A percentile compares a stretch with the other conserved stretches of the same genome.
Evolutionary conservation across 2,113 vertebrate genomes (phyloP).

Genomic region (Cranoglanis bouderius): DNA sequence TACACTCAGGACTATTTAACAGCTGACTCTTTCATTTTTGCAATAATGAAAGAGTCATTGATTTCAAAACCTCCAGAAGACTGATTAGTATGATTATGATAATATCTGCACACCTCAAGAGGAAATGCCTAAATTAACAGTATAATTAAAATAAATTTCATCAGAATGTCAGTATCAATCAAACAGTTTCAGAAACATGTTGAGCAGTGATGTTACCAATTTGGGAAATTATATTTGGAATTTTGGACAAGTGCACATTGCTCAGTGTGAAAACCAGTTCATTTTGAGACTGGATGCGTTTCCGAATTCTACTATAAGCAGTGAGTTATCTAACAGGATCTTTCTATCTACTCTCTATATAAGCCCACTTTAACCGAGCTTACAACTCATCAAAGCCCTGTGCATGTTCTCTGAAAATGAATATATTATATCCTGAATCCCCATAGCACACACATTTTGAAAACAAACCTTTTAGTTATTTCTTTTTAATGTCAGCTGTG

Average conservation of each 20-base stretch:
- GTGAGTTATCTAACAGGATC: slow-evolving; percentile 51
- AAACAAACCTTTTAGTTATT: neutral
- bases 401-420: neutral
- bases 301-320: neutral
- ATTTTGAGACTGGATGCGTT: neutral
- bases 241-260: neutral
- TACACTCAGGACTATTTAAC: neutral
- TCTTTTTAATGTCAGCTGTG: neutral
- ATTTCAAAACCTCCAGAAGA: slow-evolving; percentile 25
- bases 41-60: neutral
- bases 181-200: neutral
- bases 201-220: neutral
- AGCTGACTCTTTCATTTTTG: neutral
- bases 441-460: neutral
- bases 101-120: slow-evolving; percentile 36
- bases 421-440: neutral
- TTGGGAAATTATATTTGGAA: neutral
- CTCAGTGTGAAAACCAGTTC: neutral
- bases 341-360: slow-evolving; percentile 50
- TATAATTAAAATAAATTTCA: neutral
- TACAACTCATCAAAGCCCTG: slow-evolving; percentile 23
- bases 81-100: slow-evolving; percentile 4
- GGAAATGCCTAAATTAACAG: neutral
- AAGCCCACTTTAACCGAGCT: slow-evolving; percentile 49
- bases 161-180: neutral